phyloP scores from a whole-genome alignment of 2,888 invertebrate genomes.

The Vannuccia rotundouncinata region DNA sequence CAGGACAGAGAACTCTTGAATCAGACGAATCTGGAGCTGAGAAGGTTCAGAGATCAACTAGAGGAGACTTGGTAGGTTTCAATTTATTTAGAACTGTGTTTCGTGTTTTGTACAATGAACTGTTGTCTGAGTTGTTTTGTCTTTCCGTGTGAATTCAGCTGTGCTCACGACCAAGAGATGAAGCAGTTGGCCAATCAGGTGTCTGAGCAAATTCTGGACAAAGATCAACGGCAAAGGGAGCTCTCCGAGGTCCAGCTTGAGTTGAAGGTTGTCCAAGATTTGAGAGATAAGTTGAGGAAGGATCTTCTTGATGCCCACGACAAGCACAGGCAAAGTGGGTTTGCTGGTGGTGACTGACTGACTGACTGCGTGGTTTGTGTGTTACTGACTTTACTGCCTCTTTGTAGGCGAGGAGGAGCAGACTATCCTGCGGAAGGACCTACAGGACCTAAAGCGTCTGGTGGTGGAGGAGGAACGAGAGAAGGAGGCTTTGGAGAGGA shows the following conservation, averaged over 20 bases:
- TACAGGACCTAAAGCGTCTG: not conserved
- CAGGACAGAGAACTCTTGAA: conserved; percentile 64
- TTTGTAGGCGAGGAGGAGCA: not conserved
- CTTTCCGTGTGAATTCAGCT: no score
- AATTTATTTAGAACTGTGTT: no score
- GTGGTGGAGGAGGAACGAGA: not conserved
- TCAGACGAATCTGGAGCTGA: conserved; percentile 72
- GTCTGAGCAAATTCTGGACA: not conserved
- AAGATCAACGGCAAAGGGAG: not conserved
- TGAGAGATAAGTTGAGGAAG: conserved; percentile 67
- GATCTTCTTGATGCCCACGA: not conserved
- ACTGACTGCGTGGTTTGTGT: not conserved
- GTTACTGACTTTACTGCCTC: no score
- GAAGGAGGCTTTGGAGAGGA: not conserved
- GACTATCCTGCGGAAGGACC: not conserved
- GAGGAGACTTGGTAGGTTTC: conserved; percentile 51
- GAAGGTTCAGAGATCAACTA: conserved; percentile 66
- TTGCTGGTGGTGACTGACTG: not conserved
- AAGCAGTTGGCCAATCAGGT: not conserved
- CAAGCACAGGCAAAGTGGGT: not conserved
- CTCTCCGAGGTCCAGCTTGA: not conserved
- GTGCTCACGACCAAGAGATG: not conserved
- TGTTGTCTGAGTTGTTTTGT: no score
- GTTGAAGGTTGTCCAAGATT: conserved; percentile 69
- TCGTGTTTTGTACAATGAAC: no score